Percentiles rank a stretch among this genome's conserved stretches.
Conservation (phyloP, 1,140 invertebrate genomes). For the Neodiprion fabricii region DNA sequence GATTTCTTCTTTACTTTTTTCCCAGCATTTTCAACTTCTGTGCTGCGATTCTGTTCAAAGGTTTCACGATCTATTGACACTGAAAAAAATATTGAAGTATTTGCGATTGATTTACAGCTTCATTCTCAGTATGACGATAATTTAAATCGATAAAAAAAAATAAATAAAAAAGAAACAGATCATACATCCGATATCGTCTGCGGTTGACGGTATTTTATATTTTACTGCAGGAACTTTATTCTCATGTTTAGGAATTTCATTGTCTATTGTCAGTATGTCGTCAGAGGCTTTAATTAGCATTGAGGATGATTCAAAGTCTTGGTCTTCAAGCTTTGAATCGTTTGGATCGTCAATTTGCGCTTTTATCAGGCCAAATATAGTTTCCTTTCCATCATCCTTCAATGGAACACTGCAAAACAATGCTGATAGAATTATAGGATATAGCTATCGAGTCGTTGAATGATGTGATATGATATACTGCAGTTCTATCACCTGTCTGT, state of each 20-base stretch:
- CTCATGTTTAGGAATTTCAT: constrained; percentile 6
- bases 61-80: constrained; percentile 5
- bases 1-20: not conserved
- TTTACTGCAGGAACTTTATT: constrained; percentile 9
- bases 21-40: not conserved
- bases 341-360: constrained; percentile 11
- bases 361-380: constrained; percentile 42
- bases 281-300: not conserved
- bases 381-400: constrained; percentile 26
- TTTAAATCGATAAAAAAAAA: not conserved
- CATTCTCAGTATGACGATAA: no score
- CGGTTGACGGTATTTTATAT: not conserved
- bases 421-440: constrained; percentile 9
- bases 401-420: constrained; percentile 23
- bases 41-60: constrained; percentile 14
- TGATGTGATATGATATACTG: constrained; percentile 2
- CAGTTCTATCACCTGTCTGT: constrained; percentile 30
- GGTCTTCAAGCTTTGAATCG: constrained; percentile 11
- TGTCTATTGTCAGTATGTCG: not conserved
- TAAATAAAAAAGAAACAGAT: not conserved
- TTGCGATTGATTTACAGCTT: not conserved
- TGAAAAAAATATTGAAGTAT: constrained; percentile 9
- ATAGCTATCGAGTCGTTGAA: constrained; percentile 21
- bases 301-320: constrained; percentile 12
- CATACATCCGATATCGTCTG: constrained; percentile 20